A percentile compares a stretch with the other conserved stretches of the same genome.
Conservation (phyloP, 2,888 invertebrate genomes). For the Drosophila borealis region DNA sequence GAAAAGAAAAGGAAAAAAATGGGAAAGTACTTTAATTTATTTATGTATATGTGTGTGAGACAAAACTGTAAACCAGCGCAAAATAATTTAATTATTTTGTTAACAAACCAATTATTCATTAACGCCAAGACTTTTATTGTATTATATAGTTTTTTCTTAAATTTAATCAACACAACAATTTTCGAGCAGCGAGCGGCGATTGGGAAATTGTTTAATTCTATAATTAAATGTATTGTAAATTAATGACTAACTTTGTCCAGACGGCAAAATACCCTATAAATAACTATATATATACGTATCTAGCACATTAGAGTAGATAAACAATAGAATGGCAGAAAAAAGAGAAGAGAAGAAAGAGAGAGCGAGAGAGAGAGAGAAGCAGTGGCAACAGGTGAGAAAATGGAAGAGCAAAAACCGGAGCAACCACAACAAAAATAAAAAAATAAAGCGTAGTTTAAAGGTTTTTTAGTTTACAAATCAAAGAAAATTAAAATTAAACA, state of each 20-base stretch:
- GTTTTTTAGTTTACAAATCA: conserved; percentile 66
- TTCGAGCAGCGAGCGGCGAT: conserved; percentile 29
- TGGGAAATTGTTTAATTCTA: conserved; percentile 60
- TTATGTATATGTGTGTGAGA: conserved; percentile 43
- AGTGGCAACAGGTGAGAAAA: background rate
- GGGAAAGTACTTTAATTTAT: conserved; percentile 53
- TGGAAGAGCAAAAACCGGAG: conserved; percentile 15
- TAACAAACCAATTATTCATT: conserved; percentile 60
- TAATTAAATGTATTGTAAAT: conserved; percentile 57
- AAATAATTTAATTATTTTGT: conserved; percentile 83
- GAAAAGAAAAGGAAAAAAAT: conserved; percentile 8
- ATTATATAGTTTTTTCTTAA: conserved; percentile 69
- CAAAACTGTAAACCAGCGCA: conserved; percentile 74
- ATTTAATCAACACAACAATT: conserved; percentile 40
- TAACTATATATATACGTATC: conserved; percentile 64
- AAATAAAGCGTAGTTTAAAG: conserved; percentile 51
- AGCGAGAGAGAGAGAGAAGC: background rate
- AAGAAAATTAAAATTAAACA: conserved; percentile 60
- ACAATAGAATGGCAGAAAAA: conserved; percentile 43
- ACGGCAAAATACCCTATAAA: conserved; percentile 38
- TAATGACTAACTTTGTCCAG: conserved; percentile 42
- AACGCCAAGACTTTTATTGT: conserved; percentile 75
- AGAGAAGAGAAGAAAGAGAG: background rate
- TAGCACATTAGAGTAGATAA: conserved; percentile 71
- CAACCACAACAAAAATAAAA: conserved; percentile 47